Base-by-base conservation (phyloP, 2,888 invertebrate genomes). In the Odiellus spinosus region DNA sequence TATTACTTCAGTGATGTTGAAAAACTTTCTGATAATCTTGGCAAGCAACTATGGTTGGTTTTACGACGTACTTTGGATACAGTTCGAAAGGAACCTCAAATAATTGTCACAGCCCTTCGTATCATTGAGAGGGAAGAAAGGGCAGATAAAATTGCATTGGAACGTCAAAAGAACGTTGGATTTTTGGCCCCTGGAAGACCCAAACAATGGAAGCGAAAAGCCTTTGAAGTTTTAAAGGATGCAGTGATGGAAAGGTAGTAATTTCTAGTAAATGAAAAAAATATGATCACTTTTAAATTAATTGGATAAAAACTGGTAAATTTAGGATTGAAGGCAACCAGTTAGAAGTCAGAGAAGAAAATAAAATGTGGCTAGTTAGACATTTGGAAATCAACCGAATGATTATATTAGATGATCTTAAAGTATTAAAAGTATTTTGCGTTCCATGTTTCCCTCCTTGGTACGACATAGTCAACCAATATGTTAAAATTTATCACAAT, bases 51-150 rank as follows among this genome's bases (percentile, higher is more conserved):
- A 40, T 81, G 84, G 63, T 72, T 95, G 40, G 83, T 93, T 52
- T 65, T 96, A 45, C 82, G 83, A 50, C 73, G 95, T 49, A 87
- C 93, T 1, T 69, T 98, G 41, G 90, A 91, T 61, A 91, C 90
- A 2, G 91, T 95, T 0, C 74, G 93, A 18, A 88, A 91, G 64
- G 87, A 91, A 61, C 90, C 90, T 0, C 49, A 56, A 17, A 80
- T 90, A 8, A 86, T 98, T 56, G 98, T 98, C 0, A 95, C 95
- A 6, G 93, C 88, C 0, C 66, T 98, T 34, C 73, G 98, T 55
- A 93, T 98, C 46, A 87, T 98, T 59, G 96, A 98, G 66, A 72
- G 96, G 46, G 98, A 98, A 66, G 95, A 98, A 62, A 86, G 85
- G 67, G 80, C 86, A 32, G 98, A 98, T 71, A 76, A 78, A 58